phyloP scores from a whole-genome alignment of 2,113 vertebrate genomes.

The Phylloscopus trochiloides region DNA sequence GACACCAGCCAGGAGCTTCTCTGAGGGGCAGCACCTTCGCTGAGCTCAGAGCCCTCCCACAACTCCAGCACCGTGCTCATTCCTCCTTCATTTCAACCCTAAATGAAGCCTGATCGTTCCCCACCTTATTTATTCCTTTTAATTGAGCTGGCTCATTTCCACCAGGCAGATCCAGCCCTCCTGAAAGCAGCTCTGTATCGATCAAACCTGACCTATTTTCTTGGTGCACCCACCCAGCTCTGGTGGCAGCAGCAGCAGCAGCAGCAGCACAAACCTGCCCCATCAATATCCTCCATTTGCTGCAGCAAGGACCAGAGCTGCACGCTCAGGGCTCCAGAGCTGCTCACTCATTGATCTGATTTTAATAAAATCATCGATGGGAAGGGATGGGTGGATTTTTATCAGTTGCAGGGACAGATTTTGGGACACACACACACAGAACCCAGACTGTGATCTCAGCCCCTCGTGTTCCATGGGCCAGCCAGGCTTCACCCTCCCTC shows the following conservation, averaged over 20 bases:
- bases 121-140: not conserved
- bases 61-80: fast-evolving
- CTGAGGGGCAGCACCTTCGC: not conserved
- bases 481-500: not conserved
- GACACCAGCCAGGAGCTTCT: fast-evolving
- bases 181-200: constrained; percentile 7
- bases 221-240: not conserved
- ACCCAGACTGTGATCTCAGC: not conserved
- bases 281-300: constrained; percentile 2
- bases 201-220: constrained; percentile 63
- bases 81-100: not conserved
- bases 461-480: not conserved
- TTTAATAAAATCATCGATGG: constrained; percentile 41
- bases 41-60: not conserved
- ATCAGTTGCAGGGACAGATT: not conserved
- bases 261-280: not conserved
- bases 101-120: not conserved
- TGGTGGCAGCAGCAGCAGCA: not conserved
- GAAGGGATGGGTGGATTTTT: not conserved
- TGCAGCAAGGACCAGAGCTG: not conserved
- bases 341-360: constrained; percentile 1
- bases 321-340: not conserved
- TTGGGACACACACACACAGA: not conserved
- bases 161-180: not conserved
- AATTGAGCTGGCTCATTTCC: not conserved